Base-by-base conservation (phyloP, 2,888 invertebrate genomes). In the Caenorhabditis virilis region DNA sequence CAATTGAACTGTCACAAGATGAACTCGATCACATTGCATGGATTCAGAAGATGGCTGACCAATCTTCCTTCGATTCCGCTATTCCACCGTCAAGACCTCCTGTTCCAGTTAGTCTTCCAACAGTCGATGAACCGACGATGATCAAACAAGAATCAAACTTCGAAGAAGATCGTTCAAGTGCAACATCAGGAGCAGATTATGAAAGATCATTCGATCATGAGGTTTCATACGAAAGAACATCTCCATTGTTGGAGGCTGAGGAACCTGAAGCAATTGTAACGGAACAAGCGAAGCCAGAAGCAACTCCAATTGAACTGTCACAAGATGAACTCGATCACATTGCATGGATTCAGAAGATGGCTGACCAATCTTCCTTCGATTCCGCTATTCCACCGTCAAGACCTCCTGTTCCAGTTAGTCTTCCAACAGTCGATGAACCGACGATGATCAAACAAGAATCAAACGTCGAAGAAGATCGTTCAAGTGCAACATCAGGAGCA, bases 1-100 rank as follows among this genome's bases (percentile, higher is more conserved):
- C 22, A 36, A 36, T 22, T n/a, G 49, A 49, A 25, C 45, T 53
- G 22, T 48, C 59, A 3, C 41, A 43, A n/a, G 43, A 53, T 41
- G 66, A 66, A 27, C 33, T 66, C 20, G 66, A 56, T n/a, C 66
- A 66, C 43, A 66, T 66, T 27, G 67, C 66, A 7, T 51, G 48
- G 46, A 67, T 70, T 13, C 54, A 59, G 27, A 52, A 42, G 23
- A 33, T 70, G 20, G 70, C 70, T 5, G 55, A 60, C 20, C 69
- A 74, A 41, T 52, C 61, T 2, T 62, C 72, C 11, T 65, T 69
- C 48, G 68, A 68, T 15, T 23, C 53, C 25, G 23, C 48, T 15
- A 25, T 16, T 9, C 23, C n/a, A 11, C 57, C 49, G 13, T 36
- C 43, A 0, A n/a, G 57, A 9, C 57, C 57, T 38, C 57, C 50